Conservation (phyloP, 2,113 vertebrate species). For the Lamprotornis superbus region DNA sequence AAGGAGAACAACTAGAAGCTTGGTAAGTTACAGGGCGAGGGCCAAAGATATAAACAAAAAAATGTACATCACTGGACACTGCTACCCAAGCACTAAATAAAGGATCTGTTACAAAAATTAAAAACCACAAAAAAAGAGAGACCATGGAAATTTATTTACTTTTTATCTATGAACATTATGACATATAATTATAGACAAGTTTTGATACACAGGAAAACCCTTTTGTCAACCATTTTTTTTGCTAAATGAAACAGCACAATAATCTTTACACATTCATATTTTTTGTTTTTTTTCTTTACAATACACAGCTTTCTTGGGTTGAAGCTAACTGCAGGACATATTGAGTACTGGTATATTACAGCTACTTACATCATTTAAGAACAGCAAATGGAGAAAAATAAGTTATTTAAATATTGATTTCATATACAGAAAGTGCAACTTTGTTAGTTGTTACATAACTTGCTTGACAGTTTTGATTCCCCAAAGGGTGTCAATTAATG, state of each 20-base stretch:
- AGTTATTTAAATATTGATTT: slow-evolving; percentile 99
- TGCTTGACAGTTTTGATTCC: slow-evolving; percentile 72
- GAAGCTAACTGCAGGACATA: slow-evolving; percentile 89
- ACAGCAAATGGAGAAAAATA: slow-evolving; percentile 94
- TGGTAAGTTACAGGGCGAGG: neutral
- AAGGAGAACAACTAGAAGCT: neutral
- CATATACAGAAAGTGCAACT: slow-evolving; percentile 99
- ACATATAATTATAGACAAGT: slow-evolving; percentile 94
- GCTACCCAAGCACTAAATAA: neutral
- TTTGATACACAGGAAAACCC: slow-evolving; percentile 93
- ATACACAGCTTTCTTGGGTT: slow-evolving; percentile 86
- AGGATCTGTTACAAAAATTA: neutral
- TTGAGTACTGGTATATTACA: slow-evolving; percentile 95
- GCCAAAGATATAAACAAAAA: neutral
- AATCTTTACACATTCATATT: slow-evolving; percentile 88
- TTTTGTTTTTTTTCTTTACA: slow-evolving; percentile 82
- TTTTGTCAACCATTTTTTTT: slow-evolving; percentile 90
- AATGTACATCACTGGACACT: neutral
- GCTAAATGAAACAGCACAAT: slow-evolving; percentile 91
- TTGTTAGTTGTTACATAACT: slow-evolving; percentile 93
- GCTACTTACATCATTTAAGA: slow-evolving; percentile 96
- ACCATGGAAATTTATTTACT: slow-evolving; percentile 79
- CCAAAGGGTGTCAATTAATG: slow-evolving; percentile 69
- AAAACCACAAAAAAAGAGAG: slow-evolving; percentile 1
- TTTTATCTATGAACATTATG: slow-evolving; percentile 83